Base-by-base conservation (phyloP, 2,888 invertebrate species). In the Meteorus colon region DNA sequence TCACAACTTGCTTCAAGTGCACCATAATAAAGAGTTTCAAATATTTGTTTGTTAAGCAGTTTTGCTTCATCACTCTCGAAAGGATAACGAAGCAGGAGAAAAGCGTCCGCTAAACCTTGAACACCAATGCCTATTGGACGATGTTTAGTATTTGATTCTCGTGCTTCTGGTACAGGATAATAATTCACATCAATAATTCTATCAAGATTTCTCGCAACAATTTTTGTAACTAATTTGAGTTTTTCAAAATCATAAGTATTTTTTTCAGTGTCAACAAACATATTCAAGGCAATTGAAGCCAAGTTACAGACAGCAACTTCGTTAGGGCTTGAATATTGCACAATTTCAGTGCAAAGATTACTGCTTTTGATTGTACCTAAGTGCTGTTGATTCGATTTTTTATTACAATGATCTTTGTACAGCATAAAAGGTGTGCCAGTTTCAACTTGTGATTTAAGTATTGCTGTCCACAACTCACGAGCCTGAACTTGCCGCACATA, bases 371-470 rank as follows among this genome's bases (percentile, higher is more conserved):
- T 99, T 0, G 99, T 99, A 16, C 99, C 99, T 76, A 99, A 91
- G 90, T 99, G 98, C 89, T 99, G 95, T 86, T 99, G 99, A 90
- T 99, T 99, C 77, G 97, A 97, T 91, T 99, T 99, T 1, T 95
- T 91, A 88, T 99, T 99, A 87, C 99, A 98, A 4, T 97, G 93
- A 90, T 99, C 99, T 90, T 97, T 97, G 87, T 97, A 97, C 0
- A 97, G 90, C 97, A 99, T 98, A 89, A 97, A 99, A 0, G 99
- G 99, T 4, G 97, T 97, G 16, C 99, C 99, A 1, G 99, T 99
- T 92, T 99, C 99, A 3, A 97, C 96, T 91, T 98, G 98, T 0
- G 98, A 94, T 87, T 97, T 96, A 78, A 98, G 94, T 79, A 99
- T 96, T 59, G 97, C 96, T 86, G 95, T 95, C 98, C 98, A 99